Evolutionary conservation across 2,888 invertebrate genomes (phyloP), one percentile per base, ranked within the genome.

Genomic region (Caenorhabditis sp.): DNA sequence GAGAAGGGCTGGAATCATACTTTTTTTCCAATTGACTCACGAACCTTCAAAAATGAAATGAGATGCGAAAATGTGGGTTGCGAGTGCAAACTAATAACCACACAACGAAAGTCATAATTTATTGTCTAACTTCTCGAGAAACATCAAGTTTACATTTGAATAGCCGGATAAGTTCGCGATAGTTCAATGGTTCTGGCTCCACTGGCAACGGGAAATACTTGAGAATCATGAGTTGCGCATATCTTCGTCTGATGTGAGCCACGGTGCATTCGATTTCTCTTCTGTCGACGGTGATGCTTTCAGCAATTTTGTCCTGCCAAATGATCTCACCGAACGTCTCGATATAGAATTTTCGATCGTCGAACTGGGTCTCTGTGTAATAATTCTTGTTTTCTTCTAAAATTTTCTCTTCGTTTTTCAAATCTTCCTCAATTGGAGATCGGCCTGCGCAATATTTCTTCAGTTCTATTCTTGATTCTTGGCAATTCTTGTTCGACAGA

Each of bases 211-310:
- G 44, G 24, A 63, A 63, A n/a, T 44, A 44, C 2, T 63, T 63
- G 22, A 63, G 8, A 44, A 63, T 44, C 63, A 63, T 63, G 6
- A 63, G 26, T n/a, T 63, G 44, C 7, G 26, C 44, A 44, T 26
- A 63, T n/a, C 28, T 16, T n/a, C 10, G 41, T n/a, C 63, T 41
- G 24, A n/a, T 2, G 5, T 6, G 1, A 26, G 26, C 41, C 2
- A 2, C 12, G 12, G 26, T 16, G 14, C 1, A 7, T 26, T 44
- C 44, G 8, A 63, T 0, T 10, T 0, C 6, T 19, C 5, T 16
- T 26, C 12, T 26, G 7, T 63, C 26, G 14, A 26, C 7, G 14
- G 7, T 44, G 12, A 26, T 22, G 3, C 14, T 24, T 8, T 63
- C 63, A 0, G 63, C 63, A 19, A 1, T 2, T 44, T 26, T 6